A percentile compares a stretch with the other conserved stretches of the same genome.
Conservation (phyloP, 64 coral and sea anemone genomes). For the Cladopsammia gracilis region DNA sequence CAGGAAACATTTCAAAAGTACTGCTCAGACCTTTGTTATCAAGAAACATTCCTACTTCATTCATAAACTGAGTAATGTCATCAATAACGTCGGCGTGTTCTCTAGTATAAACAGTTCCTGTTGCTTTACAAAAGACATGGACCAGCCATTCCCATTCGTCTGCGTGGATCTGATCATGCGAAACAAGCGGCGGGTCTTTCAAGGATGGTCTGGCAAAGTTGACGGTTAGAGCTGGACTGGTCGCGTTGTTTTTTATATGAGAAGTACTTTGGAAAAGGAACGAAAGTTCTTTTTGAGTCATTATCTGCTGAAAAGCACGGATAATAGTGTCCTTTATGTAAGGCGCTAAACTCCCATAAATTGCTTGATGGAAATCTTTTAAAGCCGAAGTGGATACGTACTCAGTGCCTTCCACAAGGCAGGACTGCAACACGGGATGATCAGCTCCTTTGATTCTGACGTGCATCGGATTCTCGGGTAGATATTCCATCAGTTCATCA, state of each 20-base stretch:
- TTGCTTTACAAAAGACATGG: not conserved
- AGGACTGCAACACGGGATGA: slow-evolving; percentile 75
- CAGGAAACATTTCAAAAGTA: not conserved
- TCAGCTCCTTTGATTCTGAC: slow-evolving; percentile 62
- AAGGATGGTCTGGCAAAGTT: not conserved
- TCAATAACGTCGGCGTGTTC: not conserved
- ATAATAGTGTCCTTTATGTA: not conserved
- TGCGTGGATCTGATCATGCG: not conserved
- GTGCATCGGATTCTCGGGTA: slow-evolving; percentile 29
- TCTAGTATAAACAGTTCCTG: not conserved
- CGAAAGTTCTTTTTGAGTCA: not conserved
- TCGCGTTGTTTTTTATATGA: not conserved
- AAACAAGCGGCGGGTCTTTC: not conserved
- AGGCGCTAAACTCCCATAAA: slow-evolving; percentile 41
- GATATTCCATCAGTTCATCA: slow-evolving; percentile 54
- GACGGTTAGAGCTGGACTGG: not conserved
- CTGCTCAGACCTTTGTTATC: not conserved
- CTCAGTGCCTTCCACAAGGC: slow-evolving; percentile 61
- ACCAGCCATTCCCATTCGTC: not conserved
- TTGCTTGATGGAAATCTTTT: slow-evolving; percentile 54
- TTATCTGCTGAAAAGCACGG: not conserved
- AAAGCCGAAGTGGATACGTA: slow-evolving; percentile 71
- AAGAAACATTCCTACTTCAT: not conserved
- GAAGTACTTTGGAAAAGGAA: not conserved
- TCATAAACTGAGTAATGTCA: not conserved